Conservation (phyloP, 2,797 vertebrate species). For the Amazonetta brasiliensis region DNA sequence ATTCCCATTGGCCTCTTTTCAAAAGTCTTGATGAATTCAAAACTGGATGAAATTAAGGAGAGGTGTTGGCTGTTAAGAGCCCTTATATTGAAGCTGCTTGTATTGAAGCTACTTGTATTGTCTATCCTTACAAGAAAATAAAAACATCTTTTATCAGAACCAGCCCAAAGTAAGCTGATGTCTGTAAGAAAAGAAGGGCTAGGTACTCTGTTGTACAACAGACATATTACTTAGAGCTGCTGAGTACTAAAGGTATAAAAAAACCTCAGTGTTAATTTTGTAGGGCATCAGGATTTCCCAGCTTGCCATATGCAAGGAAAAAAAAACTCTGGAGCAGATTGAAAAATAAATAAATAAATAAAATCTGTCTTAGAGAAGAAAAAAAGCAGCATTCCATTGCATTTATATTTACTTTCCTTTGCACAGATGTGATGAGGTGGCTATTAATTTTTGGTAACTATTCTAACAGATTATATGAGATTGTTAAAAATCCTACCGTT, state of each 20-base stretch:
- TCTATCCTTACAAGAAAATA: background rate
- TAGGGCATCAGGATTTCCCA: background rate
- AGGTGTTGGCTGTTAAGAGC: background rate
- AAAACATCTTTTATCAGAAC: background rate
- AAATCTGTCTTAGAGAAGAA: background rate
- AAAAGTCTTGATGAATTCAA: background rate
- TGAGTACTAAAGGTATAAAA: background rate
- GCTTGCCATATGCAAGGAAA: background rate
- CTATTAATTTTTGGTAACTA: background rate
- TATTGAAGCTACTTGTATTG: background rate
- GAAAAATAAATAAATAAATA: background rate
- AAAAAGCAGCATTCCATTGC: background rate
- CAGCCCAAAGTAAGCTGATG: background rate
- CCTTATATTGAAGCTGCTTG: background rate
- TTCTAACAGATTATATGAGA: background rate
- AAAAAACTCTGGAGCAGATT: background rate
- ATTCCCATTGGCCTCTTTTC: background rate
- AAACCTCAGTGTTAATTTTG: background rate
- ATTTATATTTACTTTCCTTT: background rate
- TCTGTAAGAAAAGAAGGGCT: background rate
- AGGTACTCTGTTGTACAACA: background rate
- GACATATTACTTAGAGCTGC: background rate
- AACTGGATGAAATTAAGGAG: background rate
- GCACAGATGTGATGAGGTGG: background rate
- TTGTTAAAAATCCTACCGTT: background rate